phyloP scores from a whole-genome alignment of 2,888 invertebrate genomes.

The Parthenolecanium corni region DNA sequence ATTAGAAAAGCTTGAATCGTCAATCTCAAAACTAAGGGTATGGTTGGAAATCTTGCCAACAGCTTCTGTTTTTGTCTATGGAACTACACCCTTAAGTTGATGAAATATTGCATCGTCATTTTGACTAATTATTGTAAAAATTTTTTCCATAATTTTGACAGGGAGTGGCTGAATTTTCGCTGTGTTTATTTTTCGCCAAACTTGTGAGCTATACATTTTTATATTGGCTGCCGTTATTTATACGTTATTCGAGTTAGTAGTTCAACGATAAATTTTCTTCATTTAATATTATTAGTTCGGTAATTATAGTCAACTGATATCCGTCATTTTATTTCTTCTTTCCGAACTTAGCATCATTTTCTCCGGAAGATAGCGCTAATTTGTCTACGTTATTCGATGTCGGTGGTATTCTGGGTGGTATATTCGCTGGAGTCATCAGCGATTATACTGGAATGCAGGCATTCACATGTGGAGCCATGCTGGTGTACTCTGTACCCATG shows the following conservation, averaged over 20 bases:
- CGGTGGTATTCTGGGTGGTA: slow-evolving; percentile 82
- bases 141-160: slow-evolving; percentile 34
- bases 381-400: slow-evolving; percentile 73
- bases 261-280: no score
- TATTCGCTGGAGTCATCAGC: slow-evolving; percentile 72
- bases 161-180: slow-evolving; percentile 85
- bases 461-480: slow-evolving; percentile 71
- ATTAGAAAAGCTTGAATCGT: no score
- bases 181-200: slow-evolving; percentile 91
- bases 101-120: no score
- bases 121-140: neutral
- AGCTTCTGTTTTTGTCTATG: no score
- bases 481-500: slow-evolving; percentile 61
- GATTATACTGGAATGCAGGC: slow-evolving; percentile 77
- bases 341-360: slow-evolving; percentile 34
- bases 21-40: no score
- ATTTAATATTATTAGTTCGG: no score
- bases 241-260: slow-evolving; percentile 72
- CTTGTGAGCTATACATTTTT: slow-evolving; percentile 93
- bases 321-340: no score
- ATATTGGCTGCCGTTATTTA: slow-evolving; percentile 89
- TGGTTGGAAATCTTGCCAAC: no score
- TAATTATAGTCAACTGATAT: neutral
- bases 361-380: slow-evolving; percentile 57
- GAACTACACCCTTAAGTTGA: no score